Conservation (phyloP, 2,888 invertebrate species). For the Agrypnus murinus region DNA sequence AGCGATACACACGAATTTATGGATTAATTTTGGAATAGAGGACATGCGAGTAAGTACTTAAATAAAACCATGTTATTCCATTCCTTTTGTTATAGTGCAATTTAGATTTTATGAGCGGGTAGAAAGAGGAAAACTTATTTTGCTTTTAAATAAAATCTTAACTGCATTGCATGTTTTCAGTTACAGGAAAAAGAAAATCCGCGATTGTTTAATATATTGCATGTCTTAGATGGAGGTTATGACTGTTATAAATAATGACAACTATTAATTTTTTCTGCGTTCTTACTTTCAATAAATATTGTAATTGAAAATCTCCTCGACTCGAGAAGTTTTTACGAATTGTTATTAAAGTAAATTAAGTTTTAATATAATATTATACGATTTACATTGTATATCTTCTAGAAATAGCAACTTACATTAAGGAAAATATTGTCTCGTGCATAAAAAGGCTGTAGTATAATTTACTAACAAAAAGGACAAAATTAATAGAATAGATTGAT, state of each 20-base stretch:
- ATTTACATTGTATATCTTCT: no score
- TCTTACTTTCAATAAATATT: background rate
- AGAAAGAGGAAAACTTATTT: background rate
- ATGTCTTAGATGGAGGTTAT: background rate
- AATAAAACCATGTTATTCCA: background rate
- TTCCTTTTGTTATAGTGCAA: slow-evolving; percentile 5
- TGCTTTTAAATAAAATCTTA: background rate
- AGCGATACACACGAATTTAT: slow-evolving; percentile 7
- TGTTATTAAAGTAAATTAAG: no score
- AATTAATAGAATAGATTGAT: no score
- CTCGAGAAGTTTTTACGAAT: no score
- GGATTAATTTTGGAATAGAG: background rate
- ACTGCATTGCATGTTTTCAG: slow-evolving; percentile 2
- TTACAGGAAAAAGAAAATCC: background rate
- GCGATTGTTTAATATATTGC: background rate
- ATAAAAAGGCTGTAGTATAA: no score
- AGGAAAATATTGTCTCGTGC: no score
- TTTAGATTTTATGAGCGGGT: background rate
- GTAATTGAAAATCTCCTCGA: background rate
- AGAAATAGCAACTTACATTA: no score
- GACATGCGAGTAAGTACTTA: slow-evolving; percentile 20
- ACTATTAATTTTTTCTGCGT: slow-evolving; percentile 15
- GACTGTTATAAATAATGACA: slow-evolving; percentile 1
- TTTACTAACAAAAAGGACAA: no score
- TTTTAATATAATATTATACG: no score